Percentiles rank a stretch among this genome's conserved stretches.
Conservation (phyloP, 1,140 invertebrate species). For the Tetramorium simillimum region DNA sequence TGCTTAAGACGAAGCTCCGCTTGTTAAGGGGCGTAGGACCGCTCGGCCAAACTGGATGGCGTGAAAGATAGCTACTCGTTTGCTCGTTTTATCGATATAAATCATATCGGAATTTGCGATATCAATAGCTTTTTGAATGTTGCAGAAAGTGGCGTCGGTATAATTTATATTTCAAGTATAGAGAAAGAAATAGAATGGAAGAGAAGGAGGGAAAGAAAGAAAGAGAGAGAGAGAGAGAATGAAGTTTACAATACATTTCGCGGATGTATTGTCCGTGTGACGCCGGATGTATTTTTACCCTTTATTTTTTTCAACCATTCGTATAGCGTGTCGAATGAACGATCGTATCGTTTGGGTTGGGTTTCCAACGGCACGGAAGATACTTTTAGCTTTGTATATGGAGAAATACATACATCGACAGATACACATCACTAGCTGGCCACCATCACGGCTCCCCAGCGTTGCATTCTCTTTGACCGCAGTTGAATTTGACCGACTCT, state of each 20-base stretch:
- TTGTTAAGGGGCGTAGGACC: background rate
- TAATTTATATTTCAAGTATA: conserved; percentile 31
- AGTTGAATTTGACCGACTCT: conserved; percentile 47
- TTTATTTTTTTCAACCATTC: conserved; percentile 16
- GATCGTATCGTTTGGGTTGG: conserved; percentile 25
- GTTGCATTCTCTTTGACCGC: conserved; percentile 43
- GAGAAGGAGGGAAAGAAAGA: background rate
- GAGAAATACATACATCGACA: conserved; percentile 9
- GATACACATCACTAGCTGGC: background rate
- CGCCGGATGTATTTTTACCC: background rate
- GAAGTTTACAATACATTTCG: background rate
- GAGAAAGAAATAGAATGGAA: background rate
- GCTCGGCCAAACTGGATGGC: background rate
- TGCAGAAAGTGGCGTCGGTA: conserved; percentile 1
- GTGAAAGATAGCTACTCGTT: background rate
- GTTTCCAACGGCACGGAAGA: background rate
- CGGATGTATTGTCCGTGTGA: background rate
- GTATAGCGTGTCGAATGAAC: conserved; percentile 26
- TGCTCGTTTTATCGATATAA: background rate
- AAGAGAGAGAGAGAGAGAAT: background rate
- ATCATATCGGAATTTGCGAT: background rate
- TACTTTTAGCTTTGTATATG: conserved; percentile 1
- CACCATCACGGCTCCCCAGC: background rate
- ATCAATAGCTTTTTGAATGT: conserved; percentile 2
- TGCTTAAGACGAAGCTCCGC: conserved; percentile 4